Percentiles rank a stretch among this genome's conserved stretches.
These are phyloP conservation scores for Cataglyphis livida DNA, from an alignment of 2,888 invertebrate species.

Conservation along the genomic window DNA sequence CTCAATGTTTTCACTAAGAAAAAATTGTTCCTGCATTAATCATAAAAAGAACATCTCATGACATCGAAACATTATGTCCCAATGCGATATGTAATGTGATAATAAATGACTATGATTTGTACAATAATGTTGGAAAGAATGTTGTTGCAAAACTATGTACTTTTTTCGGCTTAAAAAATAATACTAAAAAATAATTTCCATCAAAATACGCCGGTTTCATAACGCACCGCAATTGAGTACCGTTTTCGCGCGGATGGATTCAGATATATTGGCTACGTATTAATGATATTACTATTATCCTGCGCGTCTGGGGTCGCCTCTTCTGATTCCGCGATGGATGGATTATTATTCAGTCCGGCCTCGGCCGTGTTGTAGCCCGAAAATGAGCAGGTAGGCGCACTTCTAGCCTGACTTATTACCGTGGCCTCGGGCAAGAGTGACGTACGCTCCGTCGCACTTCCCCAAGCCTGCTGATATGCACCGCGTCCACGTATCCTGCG, in stretches of 20 bases:
- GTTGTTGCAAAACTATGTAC: conserved; percentile 60
- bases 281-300: conserved; percentile 72
- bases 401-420: conserved; percentile 65
- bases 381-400: conserved; percentile 77
- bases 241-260: conserved; percentile 16
- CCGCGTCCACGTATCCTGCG: conserved; percentile 92
- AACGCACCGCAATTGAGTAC: background rate
- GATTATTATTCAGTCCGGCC: conserved; percentile 69
- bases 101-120: conserved; percentile 55
- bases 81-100: conserved; percentile 16
- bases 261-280: conserved; percentile 69
- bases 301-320: conserved; percentile 74
- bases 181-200: conserved; percentile 45
- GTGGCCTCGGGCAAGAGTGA: conserved; percentile 80
- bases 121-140: conserved; percentile 42
- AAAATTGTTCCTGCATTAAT: background rate
- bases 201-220: conserved; percentile 13
- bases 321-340: conserved; percentile 66
- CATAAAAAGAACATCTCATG: background rate
- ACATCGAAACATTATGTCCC: background rate
- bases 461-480: conserved; percentile 91
- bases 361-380: conserved; percentile 75
- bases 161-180: conserved; percentile 52
- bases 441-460: conserved; percentile 84
- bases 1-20: background rate